Evolutionary conservation across 2,888 invertebrate genomes (phyloP).

Genomic region (Polyploca ridens): DNA sequence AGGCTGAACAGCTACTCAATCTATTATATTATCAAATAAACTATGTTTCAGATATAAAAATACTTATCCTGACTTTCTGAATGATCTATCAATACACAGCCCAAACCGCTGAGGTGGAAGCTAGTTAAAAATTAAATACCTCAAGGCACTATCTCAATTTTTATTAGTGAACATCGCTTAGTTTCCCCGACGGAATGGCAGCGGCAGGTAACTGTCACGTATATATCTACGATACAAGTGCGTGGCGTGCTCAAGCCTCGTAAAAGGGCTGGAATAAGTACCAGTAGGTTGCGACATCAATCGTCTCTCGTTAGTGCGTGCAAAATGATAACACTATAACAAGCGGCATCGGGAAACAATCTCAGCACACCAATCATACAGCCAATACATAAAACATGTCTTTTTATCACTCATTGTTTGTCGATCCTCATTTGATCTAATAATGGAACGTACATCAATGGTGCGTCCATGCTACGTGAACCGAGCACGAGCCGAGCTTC

Average conservation of each 20-base stretch:
- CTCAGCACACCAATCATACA: constrained; percentile 27
- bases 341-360: constrained; percentile 52
- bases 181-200: not conserved
- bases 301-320: constrained; percentile 20
- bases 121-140: not conserved
- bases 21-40: too few species aligned
- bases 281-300: not conserved
- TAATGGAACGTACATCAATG: not conserved
- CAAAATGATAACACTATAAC: constrained; percentile 41
- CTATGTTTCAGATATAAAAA: too few species aligned
- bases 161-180: not conserved
- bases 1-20: too few species aligned
- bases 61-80: too few species aligned
- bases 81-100: too few species aligned
- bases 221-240: constrained; percentile 1
- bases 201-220: not conserved
- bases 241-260: not conserved
- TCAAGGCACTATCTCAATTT: not conserved
- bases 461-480: too few species aligned
- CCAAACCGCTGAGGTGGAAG: too few species aligned
- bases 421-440: not conserved
- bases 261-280: constrained; percentile 7
- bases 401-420: constrained; percentile 20
- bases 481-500: too few species aligned
- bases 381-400: constrained; percentile 25